Conservation (phyloP, 2,888 invertebrate genomes). For the Hofmannophila pseudospretella region DNA sequence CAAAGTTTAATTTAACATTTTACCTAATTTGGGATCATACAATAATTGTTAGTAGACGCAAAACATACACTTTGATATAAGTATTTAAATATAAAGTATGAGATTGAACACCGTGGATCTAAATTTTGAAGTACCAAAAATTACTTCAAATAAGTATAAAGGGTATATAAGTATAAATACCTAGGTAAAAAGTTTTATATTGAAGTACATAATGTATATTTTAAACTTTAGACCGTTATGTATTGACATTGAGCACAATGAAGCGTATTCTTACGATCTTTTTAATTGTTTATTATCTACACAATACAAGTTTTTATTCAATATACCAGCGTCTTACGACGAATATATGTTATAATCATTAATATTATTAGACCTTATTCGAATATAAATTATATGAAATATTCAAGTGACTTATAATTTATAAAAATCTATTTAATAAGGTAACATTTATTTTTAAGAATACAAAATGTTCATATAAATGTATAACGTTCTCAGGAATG, state of each 20-base stretch:
- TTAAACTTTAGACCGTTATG: constrained; percentile 58
- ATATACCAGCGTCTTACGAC: constrained; percentile 69
- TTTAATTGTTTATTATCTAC: constrained; percentile 40
- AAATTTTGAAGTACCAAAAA: constrained; percentile 35
- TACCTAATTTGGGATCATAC: constrained; percentile 22
- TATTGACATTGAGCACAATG: constrained; percentile 71
- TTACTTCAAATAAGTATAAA: constrained; percentile 28
- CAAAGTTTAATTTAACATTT: constrained; percentile 28
- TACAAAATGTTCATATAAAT: constrained; percentile 30
- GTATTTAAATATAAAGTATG: constrained; percentile 37
- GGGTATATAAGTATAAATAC: constrained; percentile 21
- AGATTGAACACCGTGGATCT: constrained; percentile 59
- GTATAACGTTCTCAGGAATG: constrained; percentile 40
- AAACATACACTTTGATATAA: constrained; percentile 36
- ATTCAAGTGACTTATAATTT: constrained; percentile 53
- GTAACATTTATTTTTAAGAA: constrained; percentile 39
- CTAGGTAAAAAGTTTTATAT: constrained; percentile 21
- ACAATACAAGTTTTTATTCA: constrained; percentile 39
- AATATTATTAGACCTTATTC: constrained; percentile 61
- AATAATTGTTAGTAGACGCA: constrained; percentile 44
- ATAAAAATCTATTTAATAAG: constrained; percentile 24
- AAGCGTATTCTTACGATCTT: constrained; percentile 54
- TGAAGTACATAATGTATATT: constrained; percentile 25
- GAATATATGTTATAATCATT: constrained; percentile 50
- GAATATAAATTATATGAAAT: constrained; percentile 59